A percentile compares a stretch with the other conserved stretches of the same genome.
These are phyloP conservation scores for Acanthaster planci DNA, from an alignment of 35 echinoderm and acorn worm genomes.

Conservation along the genomic window DNA sequence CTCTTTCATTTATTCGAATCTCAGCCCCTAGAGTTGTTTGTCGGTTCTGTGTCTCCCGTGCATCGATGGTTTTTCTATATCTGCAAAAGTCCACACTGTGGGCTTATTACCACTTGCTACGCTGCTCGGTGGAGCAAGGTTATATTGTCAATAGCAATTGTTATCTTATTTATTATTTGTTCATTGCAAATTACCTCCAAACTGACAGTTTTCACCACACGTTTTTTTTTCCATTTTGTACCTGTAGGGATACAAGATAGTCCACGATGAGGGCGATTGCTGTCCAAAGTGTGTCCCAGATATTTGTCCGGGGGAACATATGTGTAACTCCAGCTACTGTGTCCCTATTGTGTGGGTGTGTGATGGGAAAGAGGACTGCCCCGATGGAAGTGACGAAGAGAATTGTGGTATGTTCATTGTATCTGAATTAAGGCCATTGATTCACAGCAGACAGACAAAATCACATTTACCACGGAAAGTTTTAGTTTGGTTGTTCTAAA, in stretches of 20 bases:
- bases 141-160: not conserved
- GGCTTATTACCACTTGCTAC: too few species aligned
- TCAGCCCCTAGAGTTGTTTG: too few species aligned
- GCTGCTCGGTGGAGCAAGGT: not conserved
- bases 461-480: not conserved
- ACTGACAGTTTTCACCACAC: too few species aligned
- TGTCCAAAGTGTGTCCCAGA: conserved; percentile 1
- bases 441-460: not conserved
- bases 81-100: too few species aligned
- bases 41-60: too few species aligned
- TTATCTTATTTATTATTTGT: not conserved
- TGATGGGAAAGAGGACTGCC: conserved; percentile 4
- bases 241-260: not conserved
- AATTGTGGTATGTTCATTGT: not conserved
- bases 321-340: conserved; percentile 1
- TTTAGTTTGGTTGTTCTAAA: too few species aligned
- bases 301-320: not conserved
- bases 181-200: too few species aligned
- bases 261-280: not conserved
- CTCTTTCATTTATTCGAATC: too few species aligned
- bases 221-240: not conserved
- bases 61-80: too few species aligned
- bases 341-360: not conserved
- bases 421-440: not conserved
- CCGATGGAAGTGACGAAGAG: not conserved